Percentiles rank a stretch among this genome's conserved stretches.
Conservation (phyloP, 2,888 invertebrate genomes). For the Oxystoma pomonae region DNA sequence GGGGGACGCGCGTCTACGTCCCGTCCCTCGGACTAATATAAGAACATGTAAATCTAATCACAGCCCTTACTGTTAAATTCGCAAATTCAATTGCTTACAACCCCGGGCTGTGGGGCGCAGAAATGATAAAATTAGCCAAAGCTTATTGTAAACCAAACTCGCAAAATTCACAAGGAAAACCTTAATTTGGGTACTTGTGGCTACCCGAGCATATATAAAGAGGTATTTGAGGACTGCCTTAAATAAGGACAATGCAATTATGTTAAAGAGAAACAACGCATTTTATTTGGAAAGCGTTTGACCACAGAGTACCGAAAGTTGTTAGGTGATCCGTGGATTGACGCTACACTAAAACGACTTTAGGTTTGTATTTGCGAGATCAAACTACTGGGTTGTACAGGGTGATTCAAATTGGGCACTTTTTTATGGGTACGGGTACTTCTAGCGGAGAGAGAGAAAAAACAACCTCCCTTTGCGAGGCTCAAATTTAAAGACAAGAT, state of each 20-base stretch:
- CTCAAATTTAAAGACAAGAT: too few relatives aligned
- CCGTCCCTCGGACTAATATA: too few relatives aligned
- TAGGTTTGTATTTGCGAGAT: too few relatives aligned
- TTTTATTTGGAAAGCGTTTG: background rate
- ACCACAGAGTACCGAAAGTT: too few relatives aligned
- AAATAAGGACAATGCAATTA: background rate
- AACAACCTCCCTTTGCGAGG: too few relatives aligned
- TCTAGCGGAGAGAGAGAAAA: too few relatives aligned
- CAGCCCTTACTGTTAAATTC: constrained; percentile 48
- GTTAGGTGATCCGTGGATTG: too few relatives aligned
- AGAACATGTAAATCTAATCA: constrained; percentile 50
- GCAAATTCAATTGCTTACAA: constrained; percentile 50
- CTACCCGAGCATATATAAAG: constrained; percentile 29
- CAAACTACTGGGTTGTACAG: too few relatives aligned
- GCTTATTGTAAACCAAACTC: constrained; percentile 55
- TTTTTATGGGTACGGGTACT: too few relatives aligned
- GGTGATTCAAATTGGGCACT: too few relatives aligned
- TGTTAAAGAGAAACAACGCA: background rate
- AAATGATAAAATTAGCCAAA: constrained; percentile 51
- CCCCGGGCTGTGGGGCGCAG: constrained; percentile 38
- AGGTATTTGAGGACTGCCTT: background rate
- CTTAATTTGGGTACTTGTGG: constrained; percentile 48
- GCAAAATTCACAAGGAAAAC: constrained; percentile 47
- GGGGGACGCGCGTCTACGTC: too few relatives aligned
- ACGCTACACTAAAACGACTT: too few relatives aligned